Evolutionary conservation across 2,113 vertebrate species (phyloP).

Genomic region (Plecotus auritus): DNA sequence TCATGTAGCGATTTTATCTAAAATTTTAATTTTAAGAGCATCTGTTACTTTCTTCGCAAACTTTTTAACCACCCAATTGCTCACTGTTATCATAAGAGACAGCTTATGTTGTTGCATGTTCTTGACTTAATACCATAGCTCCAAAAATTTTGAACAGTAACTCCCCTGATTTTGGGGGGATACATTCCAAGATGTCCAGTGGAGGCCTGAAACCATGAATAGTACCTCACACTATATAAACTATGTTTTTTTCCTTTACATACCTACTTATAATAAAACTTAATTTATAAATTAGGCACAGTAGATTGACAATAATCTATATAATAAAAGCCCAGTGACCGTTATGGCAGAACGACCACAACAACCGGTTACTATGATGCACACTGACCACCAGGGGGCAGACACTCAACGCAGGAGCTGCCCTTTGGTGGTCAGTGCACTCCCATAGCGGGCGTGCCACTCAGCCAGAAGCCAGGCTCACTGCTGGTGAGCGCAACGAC

Average conservation of each 20-base stretch:
- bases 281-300: not conserved
- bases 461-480: too few relatives aligned
- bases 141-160: not conserved
- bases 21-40: slow-evolving; percentile 60
- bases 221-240: not conserved
- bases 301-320: not conserved
- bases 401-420: too few relatives aligned
- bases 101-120: not conserved
- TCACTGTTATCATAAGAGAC: slow-evolving; percentile 8
- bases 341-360: too few relatives aligned
- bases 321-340: too few relatives aligned
- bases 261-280: not conserved
- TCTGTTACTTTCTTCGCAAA: slow-evolving; percentile 29
- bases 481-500: too few relatives aligned
- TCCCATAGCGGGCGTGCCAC: too few relatives aligned
- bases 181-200: not conserved
- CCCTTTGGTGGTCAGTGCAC: too few relatives aligned
- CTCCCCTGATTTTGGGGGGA: not conserved
- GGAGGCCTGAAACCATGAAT: not conserved
- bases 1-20: slow-evolving; percentile 11
- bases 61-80: slow-evolving; percentile 15
- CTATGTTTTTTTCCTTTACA: not conserved
- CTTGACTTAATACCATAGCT: not conserved
- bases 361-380: too few relatives aligned
- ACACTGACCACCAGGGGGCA: too few relatives aligned